Base-by-base conservation (phyloP, 2,888 invertebrate species). In the Alitta virens region DNA sequence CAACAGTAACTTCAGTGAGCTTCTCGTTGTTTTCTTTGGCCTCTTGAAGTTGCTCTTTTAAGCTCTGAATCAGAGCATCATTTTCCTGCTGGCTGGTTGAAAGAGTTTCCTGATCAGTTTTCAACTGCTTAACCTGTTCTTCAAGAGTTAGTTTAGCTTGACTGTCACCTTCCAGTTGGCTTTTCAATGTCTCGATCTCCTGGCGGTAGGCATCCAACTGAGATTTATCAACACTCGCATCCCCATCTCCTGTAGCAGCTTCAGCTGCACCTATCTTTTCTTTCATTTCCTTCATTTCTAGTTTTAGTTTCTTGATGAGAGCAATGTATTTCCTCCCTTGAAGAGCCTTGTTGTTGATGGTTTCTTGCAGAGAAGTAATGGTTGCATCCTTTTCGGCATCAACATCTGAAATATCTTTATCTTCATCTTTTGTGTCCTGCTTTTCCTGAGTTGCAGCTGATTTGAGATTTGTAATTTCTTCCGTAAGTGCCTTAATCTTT, bases 261-360 rank as follows among this genome's bases (percentile, higher is more conserved):
- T 51, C 42, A 52, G 25, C 46, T 46, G n/a, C n/a, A 7, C 5
- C 3, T 18, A n/a, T 12, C 18, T n/a, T 46, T 16, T 63, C 58
- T 16, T 58, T 54, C 23, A 27, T 33, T 43, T 55, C 60, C 26
- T 56, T 56, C 38, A 63, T 25, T 24, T 61, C 56, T 16, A 23
- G 38, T 23, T 63, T 63, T 5, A 60, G 49, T 24, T 56, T 60
- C 42, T 63, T 63, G 25, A 63, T 63, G n/a, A 63, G 54, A 1
- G 52, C 63, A 16, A 61, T 18, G 40, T 56, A 63, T 42, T 63
- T 63, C 21, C 57, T 43, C 40, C 43, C 56, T 58, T 56, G 42
- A 25, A 23, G 26, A 51, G 38, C 38, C 38, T 63, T 63, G 21
- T 59, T 54, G 2, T 53, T 54, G 7, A 54, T 16, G n/a, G 38